Evolutionary conservation across 2,888 invertebrate genomes (phyloP), one percentile per base, ranked within the genome.

Genomic region (Xestia sexstrigata): DNA sequence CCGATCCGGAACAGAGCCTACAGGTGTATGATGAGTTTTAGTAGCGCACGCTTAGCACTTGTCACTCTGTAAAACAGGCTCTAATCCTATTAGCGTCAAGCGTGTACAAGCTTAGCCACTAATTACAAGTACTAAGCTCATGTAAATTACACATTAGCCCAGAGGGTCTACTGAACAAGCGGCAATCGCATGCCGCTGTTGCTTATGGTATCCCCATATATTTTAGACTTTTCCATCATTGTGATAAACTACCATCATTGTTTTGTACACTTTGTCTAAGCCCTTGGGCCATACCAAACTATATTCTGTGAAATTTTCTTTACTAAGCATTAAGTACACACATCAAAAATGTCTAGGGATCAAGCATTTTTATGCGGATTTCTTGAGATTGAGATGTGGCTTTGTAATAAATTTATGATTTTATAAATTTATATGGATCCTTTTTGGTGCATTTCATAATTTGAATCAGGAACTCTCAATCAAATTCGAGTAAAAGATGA

Each of bases 121-220:
- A 17, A 42, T n/a, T 23, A 65, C 63, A 23, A 63, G n/a, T 65
- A 45, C 17, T 35, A 45, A 6, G n/a, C 17, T 52, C n/a, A 8
- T 52, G 75, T 63, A 52, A 74, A 74, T 42, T n/a, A 63, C 15
- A 49, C 39, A 52, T 74, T 35, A 63, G 8, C 1, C 11, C 7
- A 55, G 45, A 30, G 45, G n/a, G 42, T 9, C 17, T 15, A 17
- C 39, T 39, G 42, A 42, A 65, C 65, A 65, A 30, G 42, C 42
- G n/a, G 42, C 13, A 39, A 1, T 7, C 63, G 35, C 23, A 39
- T 39, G 20, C 8, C 58, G 58, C 26, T 26, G 58, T 35, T 20
- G 20, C 62, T 62, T 62, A 9, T 60, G 9, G 35, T 4, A 62
- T 8, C 11, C 2, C 35, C 4, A 20, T 30, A 58, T 1, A 60